These are phyloP conservation scores for Pelusios castaneus DNA, from an alignment of 2,113 vertebrate genomes.

Conservation along the genomic window DNA sequence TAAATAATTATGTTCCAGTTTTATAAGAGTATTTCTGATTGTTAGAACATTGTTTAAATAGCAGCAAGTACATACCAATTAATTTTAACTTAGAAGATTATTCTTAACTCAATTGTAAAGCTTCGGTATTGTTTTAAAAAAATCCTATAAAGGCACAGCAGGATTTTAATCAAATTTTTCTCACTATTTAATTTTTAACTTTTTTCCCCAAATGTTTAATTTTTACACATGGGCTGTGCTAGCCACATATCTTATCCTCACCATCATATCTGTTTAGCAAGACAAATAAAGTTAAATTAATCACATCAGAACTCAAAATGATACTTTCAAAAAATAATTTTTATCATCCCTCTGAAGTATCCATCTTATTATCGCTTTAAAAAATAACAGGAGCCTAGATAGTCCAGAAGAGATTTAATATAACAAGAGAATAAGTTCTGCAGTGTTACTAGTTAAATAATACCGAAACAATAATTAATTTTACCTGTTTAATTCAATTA, in stretches of 20 bases:
- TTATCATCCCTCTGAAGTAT: conserved; percentile 47
- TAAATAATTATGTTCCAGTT: conserved; percentile 72
- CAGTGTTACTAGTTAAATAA: not conserved
- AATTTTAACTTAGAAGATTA: conserved; percentile 74
- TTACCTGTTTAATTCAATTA: conserved; percentile 6
- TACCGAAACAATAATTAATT: conserved; percentile 37
- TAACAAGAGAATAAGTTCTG: conserved; percentile 33
- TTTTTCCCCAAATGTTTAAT: conserved; percentile 53
- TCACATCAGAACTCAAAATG: conserved; percentile 55
- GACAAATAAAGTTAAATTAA: conserved; percentile 63
- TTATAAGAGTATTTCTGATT: conserved; percentile 73
- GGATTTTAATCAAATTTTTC: conserved; percentile 64
- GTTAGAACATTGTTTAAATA: conserved; percentile 67
- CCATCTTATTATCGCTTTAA: conserved; percentile 52
- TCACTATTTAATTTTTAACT: conserved; percentile 64
- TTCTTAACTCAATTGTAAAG: conserved; percentile 63
- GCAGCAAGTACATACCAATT: conserved; percentile 70
- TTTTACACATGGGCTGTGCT: conserved; percentile 50
- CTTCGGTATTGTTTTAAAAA: conserved; percentile 58
- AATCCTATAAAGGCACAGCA: conserved; percentile 47
- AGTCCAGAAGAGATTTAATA: not conserved
- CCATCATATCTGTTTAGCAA: conserved; percentile 52
- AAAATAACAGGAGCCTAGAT: conserved; percentile 47
- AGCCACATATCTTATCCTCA: conserved; percentile 51
- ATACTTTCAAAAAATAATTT: conserved; percentile 55